Base-by-base conservation (phyloP, 2,888 invertebrate species). In the Drosophila bunnanda region DNA sequence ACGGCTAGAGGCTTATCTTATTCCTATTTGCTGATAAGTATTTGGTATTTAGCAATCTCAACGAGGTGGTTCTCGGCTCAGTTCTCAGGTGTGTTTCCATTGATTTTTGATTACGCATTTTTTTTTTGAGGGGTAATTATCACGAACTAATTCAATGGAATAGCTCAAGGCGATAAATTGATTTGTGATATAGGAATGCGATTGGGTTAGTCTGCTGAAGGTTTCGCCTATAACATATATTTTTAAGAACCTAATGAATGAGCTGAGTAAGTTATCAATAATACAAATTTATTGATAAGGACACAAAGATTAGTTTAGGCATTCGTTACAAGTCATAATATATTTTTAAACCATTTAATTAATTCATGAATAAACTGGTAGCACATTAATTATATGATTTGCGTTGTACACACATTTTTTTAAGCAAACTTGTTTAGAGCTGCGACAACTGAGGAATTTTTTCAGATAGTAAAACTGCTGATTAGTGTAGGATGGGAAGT, bases 21-120 rank as follows among this genome's bases (percentile, higher is more conserved):
- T 60, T 39, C 39, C 0, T 32, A 32, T 55, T 55, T 56, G 39
- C 57, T 56, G 59, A 60, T 60, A 60, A 56, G 32, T 41, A 39
- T 17, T 32, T 4, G 17, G 13, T 50, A 17, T 20, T 9, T 3
- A n/a, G 28, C 36, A 20, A 52, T 15, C 30, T 20, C n/a, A 32
- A 13, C 17, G 22, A n/a, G n/a, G 28, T 28, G n/a, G n/a, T 32
- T 17, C 28, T n/a, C n/a, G n/a, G n/a, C n/a, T 20, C 9, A 22
- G 12, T 12, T 32, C 58, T 12, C 38, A 54, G 55, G 43, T 43
- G 54, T 20, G 28, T 38, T 28, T 12, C 9, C 28, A n/a, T 36
- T 28, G 28, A 12, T 15, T 28, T 59, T 25, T 25, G 25, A 25
- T 25, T 25, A 25, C 4, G 4, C 25, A 4, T 25, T 25, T 13